Conservation (phyloP, 2,113 vertebrate genomes). For the Bothrops jararaca region DNA sequence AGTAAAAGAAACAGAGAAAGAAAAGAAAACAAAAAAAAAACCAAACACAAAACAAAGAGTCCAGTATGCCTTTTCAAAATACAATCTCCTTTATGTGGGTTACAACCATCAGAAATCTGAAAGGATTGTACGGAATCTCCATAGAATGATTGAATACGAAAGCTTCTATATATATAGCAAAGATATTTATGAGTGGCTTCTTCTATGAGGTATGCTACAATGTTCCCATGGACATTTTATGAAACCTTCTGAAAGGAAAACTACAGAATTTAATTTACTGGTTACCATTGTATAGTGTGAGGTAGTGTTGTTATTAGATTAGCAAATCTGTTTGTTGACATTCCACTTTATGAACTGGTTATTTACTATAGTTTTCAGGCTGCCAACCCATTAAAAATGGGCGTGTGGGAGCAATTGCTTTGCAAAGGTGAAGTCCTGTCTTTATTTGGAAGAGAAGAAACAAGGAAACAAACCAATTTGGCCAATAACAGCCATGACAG, state of each 20-base stretch:
- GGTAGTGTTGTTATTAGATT: not conserved
- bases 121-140: not conserved
- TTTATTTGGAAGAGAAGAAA: not conserved
- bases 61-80: not conserved
- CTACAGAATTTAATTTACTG: not conserved
- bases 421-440: not conserved
- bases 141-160: not conserved
- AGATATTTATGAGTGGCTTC: too few species aligned
- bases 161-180: too few species aligned
- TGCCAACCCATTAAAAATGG: not conserved
- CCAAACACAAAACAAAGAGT: not conserved
- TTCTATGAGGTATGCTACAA: too few species aligned
- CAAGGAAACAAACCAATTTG: conserved; percentile 14
- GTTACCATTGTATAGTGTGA: not conserved
- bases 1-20: too few species aligned
- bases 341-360: not conserved
- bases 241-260: not conserved
- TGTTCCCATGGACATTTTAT: not conserved
- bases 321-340: not conserved
- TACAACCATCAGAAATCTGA: too few species aligned
- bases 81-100: too few species aligned
- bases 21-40: fast-evolving
- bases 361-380: not conserved
- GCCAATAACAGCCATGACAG: conserved; percentile 1
- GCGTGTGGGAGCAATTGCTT: not conserved